phyloP scores from a whole-genome alignment of 2,888 invertebrate genomes.

The Aphodius sticticus region DNA sequence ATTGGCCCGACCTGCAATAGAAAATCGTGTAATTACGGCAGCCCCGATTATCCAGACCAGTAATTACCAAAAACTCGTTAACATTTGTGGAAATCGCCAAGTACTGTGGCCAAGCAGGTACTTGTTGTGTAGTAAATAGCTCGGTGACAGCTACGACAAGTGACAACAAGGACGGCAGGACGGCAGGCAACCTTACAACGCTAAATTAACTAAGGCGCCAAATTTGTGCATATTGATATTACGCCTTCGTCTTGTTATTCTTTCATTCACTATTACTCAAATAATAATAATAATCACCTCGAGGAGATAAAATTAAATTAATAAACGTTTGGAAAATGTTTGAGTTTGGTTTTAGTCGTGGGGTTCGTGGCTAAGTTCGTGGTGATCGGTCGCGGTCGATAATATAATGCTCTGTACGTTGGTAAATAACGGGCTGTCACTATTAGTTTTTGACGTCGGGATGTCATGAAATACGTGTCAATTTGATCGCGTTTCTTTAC shows the following conservation, averaged over 20 bases:
- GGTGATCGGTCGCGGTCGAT: conserved; percentile 19
- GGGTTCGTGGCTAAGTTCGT: too few species aligned
- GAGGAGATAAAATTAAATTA: too few species aligned
- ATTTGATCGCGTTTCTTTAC: conserved; percentile 14
- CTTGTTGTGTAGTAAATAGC: neutral
- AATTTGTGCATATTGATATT: too few species aligned
- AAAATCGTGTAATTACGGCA: neutral
- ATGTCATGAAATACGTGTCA: conserved; percentile 37
- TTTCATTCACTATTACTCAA: too few species aligned
- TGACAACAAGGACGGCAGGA: neutral
- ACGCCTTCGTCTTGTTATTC: too few species aligned
- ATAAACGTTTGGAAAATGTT: too few species aligned
- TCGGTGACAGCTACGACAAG: neutral
- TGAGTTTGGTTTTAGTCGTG: too few species aligned
- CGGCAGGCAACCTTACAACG: neutral
- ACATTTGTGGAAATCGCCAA: neutral
- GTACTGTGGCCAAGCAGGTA: too few species aligned
- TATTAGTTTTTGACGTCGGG: conserved; percentile 31
- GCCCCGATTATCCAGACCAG: neutral
- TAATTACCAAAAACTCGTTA: neutral
- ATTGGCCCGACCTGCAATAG: neutral
- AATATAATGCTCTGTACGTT: conserved; percentile 16
- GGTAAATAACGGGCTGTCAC: conserved; percentile 16
- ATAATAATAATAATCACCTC: too few species aligned
- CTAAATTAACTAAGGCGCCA: neutral